Evolutionary conservation across 2,888 invertebrate species (phyloP), one percentile per base, ranked within the genome.

Genomic region (Macrosiphum euphorbiae): DNA sequence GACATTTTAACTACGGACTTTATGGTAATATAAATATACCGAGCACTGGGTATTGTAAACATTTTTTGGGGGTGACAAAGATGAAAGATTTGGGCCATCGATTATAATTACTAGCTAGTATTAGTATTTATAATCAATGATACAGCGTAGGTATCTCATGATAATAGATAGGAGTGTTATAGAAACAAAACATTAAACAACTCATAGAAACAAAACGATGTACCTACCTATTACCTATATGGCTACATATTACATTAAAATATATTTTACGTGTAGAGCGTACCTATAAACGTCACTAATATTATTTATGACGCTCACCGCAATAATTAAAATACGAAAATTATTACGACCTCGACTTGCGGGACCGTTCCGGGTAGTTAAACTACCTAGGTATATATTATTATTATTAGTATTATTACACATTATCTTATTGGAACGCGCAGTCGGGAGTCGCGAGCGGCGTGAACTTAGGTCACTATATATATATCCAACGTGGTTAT

Each of bases 261-360:
- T 55, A 55, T 41, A 44, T 28, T 85, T 44, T 47, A 85, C 44
- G 44, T 28, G 44, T 44, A 84, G 10, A 41, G 24, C n/a, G 24
- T 24, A 44, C 58, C 55, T 55, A 13, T 85, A 24, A 26, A 28
- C 52, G 35, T 88, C 52, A 35, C 28, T 10, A 44, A 7, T 44
- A 50, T 35, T 88, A 24, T 88, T 88, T n/a, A 87, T 20, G 87
- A 35, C 88, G 88, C n/a, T 35, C 52, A 88, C 52, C 88, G 35
- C 35, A 88, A 88, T 35, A 88, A 88, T 88, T 88, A 88, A 88
- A 88, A 88, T 35, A 35, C 24, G 35, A 88, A 52, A 35, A 50
- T 24, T 35, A 52, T 88, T 52, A 52, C 88, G 88, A 88, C 88
- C 88, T 88, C 88, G 88, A 88, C 52, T 88, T 35, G 52, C 24